Evolutionary conservation across 2,113 vertebrate species (phyloP).

Genomic region (Oxygymnocypris stewartii): DNA sequence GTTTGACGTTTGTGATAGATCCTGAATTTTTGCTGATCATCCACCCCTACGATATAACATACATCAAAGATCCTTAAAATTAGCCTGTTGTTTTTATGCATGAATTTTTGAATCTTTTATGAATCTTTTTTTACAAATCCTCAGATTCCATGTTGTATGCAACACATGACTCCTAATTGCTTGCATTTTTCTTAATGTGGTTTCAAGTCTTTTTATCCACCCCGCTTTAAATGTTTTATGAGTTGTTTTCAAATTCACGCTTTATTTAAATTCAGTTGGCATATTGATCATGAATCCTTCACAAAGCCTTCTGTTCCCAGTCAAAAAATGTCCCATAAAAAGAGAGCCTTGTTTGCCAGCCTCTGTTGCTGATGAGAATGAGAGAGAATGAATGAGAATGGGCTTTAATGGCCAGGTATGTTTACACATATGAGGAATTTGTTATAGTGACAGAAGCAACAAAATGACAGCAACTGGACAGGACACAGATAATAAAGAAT

Average conservation of each 20-base stretch:
- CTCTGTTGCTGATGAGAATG: neutral
- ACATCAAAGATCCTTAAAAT: neutral
- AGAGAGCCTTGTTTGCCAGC: neutral
- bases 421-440: too few species aligned
- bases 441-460: too few species aligned
- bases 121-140: slow-evolving; percentile 17
- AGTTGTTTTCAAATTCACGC: slow-evolving; percentile 44
- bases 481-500: too few species aligned
- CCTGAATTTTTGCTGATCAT: too few species aligned
- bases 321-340: slow-evolving; percentile 30
- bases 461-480: too few species aligned
- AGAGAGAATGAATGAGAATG: too few species aligned
- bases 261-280: slow-evolving; percentile 31
- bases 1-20: too few species aligned
- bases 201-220: slow-evolving; percentile 38
- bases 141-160: neutral
- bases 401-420: too few species aligned
- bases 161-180: neutral
- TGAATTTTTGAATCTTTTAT: too few species aligned
- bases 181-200: slow-evolving; percentile 36
- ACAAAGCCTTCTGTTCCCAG: slow-evolving; percentile 3
- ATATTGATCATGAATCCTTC: slow-evolving; percentile 30
- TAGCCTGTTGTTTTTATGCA: neutral
- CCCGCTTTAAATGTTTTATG: slow-evolving; percentile 39
- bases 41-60: neutral